Base-by-base conservation (phyloP, 2,797 vertebrate species). In the Pitangus sulphuratus region DNA sequence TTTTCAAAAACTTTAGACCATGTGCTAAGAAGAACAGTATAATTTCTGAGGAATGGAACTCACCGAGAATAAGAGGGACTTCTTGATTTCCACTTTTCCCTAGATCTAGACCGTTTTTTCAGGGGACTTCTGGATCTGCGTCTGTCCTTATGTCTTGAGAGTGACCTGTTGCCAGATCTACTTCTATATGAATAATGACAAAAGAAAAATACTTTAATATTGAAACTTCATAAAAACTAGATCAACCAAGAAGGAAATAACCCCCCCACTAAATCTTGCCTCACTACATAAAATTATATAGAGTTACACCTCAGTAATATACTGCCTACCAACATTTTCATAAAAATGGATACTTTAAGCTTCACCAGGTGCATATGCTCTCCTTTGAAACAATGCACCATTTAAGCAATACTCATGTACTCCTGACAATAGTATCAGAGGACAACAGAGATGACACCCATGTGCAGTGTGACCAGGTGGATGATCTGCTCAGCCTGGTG, bases 21-120 rank as follows among this genome's bases (percentile, higher is more conserved):
- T 47, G 18, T 33, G 20, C 35, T 47, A 80, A 50, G 13, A 69
- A 45, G 33, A 66, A 48, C 47, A 47, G 37, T 44, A 64, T 19
- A 5, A 12, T 30, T 72, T 89, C 79, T 58, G 42, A 84, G 66
- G 64, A 85, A 66, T 8, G 1, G 48, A 93, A 82, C 97, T 91
- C 50, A 99, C 99, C 98, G 98, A 48, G 99, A 99, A 89, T 15
- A 97, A 15, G 98, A 98, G 44, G 95, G 98, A 95, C 99, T 99
- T 89, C 97, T 98, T 91, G 98, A 99, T 51, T 75, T 98, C 48
- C 96, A 97, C 31, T 94, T 98, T 71, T 99, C 99, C 96, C 97
- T 98, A 95, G 99, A 99, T 76, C 97, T 98, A 28, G 99, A 99
- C 58, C 89, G 97, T 92, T 98, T 99, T 97, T 96, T 99, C 95